Conservation (phyloP, 2,888 invertebrate genomes). For the Perdita meconis region DNA sequence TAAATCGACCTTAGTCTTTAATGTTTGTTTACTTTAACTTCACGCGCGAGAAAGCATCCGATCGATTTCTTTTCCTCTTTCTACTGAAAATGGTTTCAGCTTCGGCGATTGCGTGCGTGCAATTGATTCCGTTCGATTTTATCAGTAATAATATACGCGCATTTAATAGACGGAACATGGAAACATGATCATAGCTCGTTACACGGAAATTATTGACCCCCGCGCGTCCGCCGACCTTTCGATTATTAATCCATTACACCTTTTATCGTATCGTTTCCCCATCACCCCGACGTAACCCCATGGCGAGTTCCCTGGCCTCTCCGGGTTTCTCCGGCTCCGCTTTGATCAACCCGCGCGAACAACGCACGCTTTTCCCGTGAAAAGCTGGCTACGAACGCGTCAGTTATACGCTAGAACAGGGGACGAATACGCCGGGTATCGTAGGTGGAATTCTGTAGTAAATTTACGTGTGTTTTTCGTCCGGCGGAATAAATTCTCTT, state of each 20-base stretch:
- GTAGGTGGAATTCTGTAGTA: neutral
- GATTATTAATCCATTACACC: conserved; percentile 29
- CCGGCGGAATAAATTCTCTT: neutral
- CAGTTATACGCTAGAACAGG: neutral
- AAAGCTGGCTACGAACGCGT: neutral
- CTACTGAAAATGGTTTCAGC: neutral
- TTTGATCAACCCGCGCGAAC: neutral
- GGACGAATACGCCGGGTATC: neutral
- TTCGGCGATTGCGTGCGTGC: neutral
- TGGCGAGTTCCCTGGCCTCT: neutral
- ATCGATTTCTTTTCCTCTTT: conserved; percentile 1
- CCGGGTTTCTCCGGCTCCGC: neutral
- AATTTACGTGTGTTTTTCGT: conserved; percentile 2
- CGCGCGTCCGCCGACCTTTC: neutral
- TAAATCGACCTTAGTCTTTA: too few species aligned
- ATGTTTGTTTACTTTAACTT: too few species aligned
- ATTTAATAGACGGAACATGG: neutral
- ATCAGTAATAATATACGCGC: neutral
- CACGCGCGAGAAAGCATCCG: too few species aligned
- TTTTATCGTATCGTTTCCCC: neutral
- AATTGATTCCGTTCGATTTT: conserved; percentile 15
- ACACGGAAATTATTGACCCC: conserved; percentile 14
- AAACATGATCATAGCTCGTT: neutral
- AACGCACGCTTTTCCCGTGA: neutral
- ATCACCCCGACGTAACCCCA: neutral